Base-by-base conservation (phyloP, 2,888 invertebrate genomes). In the Nycteola revayana region DNA sequence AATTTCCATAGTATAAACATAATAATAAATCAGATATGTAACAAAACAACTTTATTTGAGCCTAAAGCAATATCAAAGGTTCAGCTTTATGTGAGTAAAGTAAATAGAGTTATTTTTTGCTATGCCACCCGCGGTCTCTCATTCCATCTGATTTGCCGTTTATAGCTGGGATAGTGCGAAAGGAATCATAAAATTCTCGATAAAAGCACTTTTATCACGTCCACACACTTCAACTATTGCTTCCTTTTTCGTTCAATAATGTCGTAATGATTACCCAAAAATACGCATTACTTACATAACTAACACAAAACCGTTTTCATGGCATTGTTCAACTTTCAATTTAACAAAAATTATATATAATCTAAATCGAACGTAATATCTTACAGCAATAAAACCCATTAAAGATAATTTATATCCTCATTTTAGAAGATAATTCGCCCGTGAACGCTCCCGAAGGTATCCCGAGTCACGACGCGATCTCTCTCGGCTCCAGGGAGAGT, bases 91-190 rank as follows among this genome's bases (percentile, higher is more conserved):
- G 60, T 58, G 62, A 53, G 59, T 49, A 55, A 58, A 68, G 67
- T 71, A 72, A 74, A 75, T 70, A 70, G 62, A 73, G 67, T 67
- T 73, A 75, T 72, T 72, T 75, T 75, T 74, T 65, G 64, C 62
- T 56, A 66, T 66, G 65, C 71, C 72, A 63, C 66, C 63, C 71
- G 73, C 74, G 71, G 73, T 66, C 68, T 67, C 65, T 66, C 73
- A 71, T 76, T 78, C 72, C 75, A 74, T 81, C 74, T 75, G 76
- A 81, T 79, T 84, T 74, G 66, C 62, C 77, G 65, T 82, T 84
- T 84, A 82, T 77, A 67, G 76, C 69, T 38, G 60, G 76, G 69
- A 80, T 81, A 77, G 79, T 76, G 71, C 62, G 68, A 75, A 75
- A 74, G 66, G 68, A 75, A 72, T 71, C 75, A 67, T 85, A 84